phyloP scores from a whole-genome alignment of 2,888 invertebrate species.

The Chrysotoxum bicinctum region DNA sequence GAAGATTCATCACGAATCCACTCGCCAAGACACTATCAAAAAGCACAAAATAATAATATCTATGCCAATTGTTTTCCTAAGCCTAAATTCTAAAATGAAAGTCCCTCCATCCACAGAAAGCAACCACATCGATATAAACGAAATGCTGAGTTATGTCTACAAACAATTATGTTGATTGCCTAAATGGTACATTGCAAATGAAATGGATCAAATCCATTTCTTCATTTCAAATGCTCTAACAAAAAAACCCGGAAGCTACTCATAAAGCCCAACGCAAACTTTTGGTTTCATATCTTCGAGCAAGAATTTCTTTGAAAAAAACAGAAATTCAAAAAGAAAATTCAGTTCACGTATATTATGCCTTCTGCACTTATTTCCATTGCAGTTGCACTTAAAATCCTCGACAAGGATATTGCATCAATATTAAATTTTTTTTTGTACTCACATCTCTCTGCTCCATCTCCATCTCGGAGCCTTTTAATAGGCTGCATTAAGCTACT shows the following conservation, averaged over 20 bases:
- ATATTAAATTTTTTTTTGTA: conserved; percentile 18
- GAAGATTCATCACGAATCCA: too few relatives aligned
- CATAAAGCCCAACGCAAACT: background rate
- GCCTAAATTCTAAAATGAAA: too few relatives aligned
- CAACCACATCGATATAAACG: too few relatives aligned
- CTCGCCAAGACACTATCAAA: too few relatives aligned
- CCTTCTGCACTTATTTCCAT: conserved; percentile 31
- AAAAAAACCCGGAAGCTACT: background rate
- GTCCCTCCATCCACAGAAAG: too few relatives aligned
- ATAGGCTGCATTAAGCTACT: conserved; percentile 28
- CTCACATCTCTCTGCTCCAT: conserved; percentile 3
- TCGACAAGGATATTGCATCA: conserved; percentile 40
- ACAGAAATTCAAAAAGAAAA: background rate
- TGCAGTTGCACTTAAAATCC: conserved; percentile 56
- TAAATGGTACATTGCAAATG: background rate
- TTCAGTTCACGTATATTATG: conserved; percentile 35
- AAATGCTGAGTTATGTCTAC: too few relatives aligned
- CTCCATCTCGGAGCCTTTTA: background rate
- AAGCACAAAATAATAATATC: too few relatives aligned
- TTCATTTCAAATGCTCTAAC: background rate
- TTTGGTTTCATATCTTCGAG: conserved; percentile 10
- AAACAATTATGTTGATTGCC: background rate
- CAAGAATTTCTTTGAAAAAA: conserved; percentile 19
- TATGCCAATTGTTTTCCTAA: too few relatives aligned
- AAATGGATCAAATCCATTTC: background rate